Evolutionary conservation across 2,888 invertebrate genomes (phyloP).

Genomic region (Syritta pipiens): DNA sequence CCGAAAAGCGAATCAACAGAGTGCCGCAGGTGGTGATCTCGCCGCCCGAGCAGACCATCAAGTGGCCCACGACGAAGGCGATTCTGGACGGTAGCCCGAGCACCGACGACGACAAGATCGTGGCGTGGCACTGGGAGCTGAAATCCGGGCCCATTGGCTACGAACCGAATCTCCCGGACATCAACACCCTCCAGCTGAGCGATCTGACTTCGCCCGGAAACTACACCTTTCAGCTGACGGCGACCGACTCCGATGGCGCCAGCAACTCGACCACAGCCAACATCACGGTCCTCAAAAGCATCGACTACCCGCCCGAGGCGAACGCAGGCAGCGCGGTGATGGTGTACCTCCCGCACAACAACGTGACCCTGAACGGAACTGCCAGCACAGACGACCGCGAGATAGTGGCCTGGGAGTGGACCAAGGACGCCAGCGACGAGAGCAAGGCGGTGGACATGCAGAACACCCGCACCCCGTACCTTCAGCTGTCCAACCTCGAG

Average conservation of each 20-base stretch:
- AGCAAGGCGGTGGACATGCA: constrained; percentile 97
- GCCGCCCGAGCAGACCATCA: constrained; percentile 91
- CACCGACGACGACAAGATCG: constrained; percentile 90
- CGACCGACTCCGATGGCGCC: constrained; percentile 93
- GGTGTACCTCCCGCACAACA: constrained; percentile 93
- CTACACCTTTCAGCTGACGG: constrained; percentile 93
- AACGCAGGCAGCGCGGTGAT: constrained; percentile 94
- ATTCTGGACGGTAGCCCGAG: constrained; percentile 93
- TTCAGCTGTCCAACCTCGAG: constrained; percentile 93
- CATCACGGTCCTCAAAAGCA: constrained; percentile 93
- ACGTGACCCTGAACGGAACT: constrained; percentile 92
- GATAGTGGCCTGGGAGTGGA: constrained; percentile 97
- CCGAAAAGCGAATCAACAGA: constrained; percentile 90
- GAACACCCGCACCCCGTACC: constrained; percentile 93
- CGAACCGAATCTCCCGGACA: constrained; percentile 88
- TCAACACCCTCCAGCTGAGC: constrained; percentile 90
- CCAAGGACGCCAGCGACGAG: constrained; percentile 91
- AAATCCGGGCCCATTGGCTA: constrained; percentile 93
- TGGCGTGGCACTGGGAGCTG: constrained; percentile 95
- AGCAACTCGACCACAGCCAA: constrained; percentile 92
- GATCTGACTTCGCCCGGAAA: constrained; percentile 92
- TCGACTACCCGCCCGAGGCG: constrained; percentile 96
- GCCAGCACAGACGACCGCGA: constrained; percentile 95
- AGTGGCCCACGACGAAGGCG: constrained; percentile 92
- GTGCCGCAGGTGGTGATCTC: constrained; percentile 92